Base-by-base conservation (phyloP, 2,888 invertebrate species). In the Torymus auratus region DNA sequence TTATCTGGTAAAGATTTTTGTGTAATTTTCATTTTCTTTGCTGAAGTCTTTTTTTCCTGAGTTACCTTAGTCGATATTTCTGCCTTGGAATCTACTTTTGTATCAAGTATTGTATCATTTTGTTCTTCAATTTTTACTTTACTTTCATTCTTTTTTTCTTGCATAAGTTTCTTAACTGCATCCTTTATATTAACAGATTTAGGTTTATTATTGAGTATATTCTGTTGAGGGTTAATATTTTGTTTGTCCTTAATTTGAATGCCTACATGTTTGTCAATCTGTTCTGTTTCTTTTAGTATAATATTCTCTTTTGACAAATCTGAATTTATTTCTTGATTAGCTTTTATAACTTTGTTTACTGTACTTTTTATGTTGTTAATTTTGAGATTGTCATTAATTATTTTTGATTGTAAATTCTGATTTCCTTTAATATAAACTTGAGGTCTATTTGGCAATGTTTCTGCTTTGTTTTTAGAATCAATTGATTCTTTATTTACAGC, bases 111-210 rank as follows among this genome's bases (percentile, higher is more conserved):
- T 15, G 64, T 74, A 64, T 83, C 82, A 12, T 85, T 82, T 4
- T 69, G 50, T 13, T 60, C 28, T n/a, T 92, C 92, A 23, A 91
- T 92, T 87, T 92, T 93, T 2, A 92, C 91, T 86, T 92, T 92
- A 80, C 92, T 92, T 78, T 92, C 92, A 83, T 92, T 92, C 85
- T 93, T 91, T 89, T 93, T 93, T 85, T 92, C 88, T 83, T 89
- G 87, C 64, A 90, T 89, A 14, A 89, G 83, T 84, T 89, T 88
- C 76, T 87, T 89, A 12, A 89, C 87, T 11, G 87, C 86, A 83
- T 88, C 86, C 82, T 89, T 89, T 69, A 88, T 80, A 69, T 84
- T 85, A 71, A 71, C 72, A 4, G 61, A 11, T 73, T 83, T 83
- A 41, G 80, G 78, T 56, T 52, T 53, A 14, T 65, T 55, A 64